These are phyloP conservation scores for Hyposoter didymator DNA, from an alignment of 2,888 invertebrate species.

Conservation along the genomic window DNA sequence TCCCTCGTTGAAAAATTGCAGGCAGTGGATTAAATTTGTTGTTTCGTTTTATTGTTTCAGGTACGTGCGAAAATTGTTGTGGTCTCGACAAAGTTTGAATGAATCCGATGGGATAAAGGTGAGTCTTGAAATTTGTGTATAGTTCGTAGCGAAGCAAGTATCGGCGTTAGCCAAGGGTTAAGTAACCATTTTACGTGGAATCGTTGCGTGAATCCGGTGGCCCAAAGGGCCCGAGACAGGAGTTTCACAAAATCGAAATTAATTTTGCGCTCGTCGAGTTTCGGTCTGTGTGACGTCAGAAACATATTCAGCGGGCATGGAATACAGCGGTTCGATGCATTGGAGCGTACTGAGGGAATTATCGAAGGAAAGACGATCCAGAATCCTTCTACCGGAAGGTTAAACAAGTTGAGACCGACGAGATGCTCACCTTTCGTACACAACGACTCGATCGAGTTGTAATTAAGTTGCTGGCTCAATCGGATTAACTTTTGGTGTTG, in stretches of 20 bases:
- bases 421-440: constrained; percentile 52
- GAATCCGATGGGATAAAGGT: constrained; percentile 48
- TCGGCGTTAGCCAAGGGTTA: constrained; percentile 53
- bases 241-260: constrained; percentile 62
- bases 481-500: constrained; percentile 63
- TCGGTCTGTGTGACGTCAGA: constrained; percentile 24
- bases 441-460: constrained; percentile 68
- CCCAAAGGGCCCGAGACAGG: constrained; percentile 5
- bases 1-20: background rate
- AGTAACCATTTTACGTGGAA: constrained; percentile 60
- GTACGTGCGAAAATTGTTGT: constrained; percentile 69
- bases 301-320: constrained; percentile 31
- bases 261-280: constrained; percentile 60
- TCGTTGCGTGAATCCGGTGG: constrained; percentile 42
- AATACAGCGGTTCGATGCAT: constrained; percentile 17
- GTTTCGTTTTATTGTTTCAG: constrained; percentile 74
- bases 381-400: constrained; percentile 65
- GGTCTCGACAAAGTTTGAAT: constrained; percentile 29
- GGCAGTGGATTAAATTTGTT: background rate
- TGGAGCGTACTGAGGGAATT: constrained; percentile 29
- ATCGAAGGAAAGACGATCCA: constrained; percentile 29
- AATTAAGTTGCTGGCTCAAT: constrained; percentile 68
- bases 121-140: constrained; percentile 62
- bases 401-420: constrained; percentile 65
- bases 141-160: background rate